Conservation (phyloP, 1,140 invertebrate genomes). For the Panagrolaimus sp. region DNA sequence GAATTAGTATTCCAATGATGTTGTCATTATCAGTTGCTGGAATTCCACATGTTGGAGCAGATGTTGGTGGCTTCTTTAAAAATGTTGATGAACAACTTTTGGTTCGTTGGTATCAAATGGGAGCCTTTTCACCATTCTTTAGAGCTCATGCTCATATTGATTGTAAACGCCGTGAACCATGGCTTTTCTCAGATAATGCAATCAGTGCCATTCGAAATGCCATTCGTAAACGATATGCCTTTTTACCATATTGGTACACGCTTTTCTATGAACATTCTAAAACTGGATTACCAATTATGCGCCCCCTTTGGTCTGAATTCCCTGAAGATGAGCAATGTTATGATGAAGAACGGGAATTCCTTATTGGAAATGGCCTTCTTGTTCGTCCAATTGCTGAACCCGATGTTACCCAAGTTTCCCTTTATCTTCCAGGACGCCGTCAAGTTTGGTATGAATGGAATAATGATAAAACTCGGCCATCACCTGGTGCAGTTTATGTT, state of each 20-base stretch:
- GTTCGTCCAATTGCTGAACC: conserved; percentile 78
- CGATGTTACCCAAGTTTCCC: conserved; percentile 70
- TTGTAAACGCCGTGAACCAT: conserved; percentile 90
- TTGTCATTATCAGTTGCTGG: conserved; percentile 81
- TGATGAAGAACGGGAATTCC: conserved; percentile 57
- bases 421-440: conserved; percentile 77
- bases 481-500: conserved; percentile 66
- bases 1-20: conserved; percentile 84
- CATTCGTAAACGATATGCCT: conserved; percentile 75
- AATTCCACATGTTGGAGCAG: conserved; percentile 89
- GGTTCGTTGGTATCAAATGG: conserved; percentile 88
- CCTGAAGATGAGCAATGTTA: conserved; percentile 68
- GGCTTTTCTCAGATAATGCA: conserved; percentile 77
- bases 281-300: conserved; percentile 73
- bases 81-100: conserved; percentile 87
- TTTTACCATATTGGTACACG: conserved; percentile 91
- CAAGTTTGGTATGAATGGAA: conserved; percentile 85
- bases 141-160: conserved; percentile 81
- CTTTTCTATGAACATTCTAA: conserved; percentile 82
- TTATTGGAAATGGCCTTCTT: conserved; percentile 71
- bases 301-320: conserved; percentile 83
- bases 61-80: conserved; percentile 95
- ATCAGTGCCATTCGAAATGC: conserved; percentile 73
- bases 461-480: conserved; percentile 68
- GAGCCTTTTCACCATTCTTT: conserved; percentile 73